These are phyloP conservation scores for Catagonus wagneri DNA, from an alignment of 2,113 vertebrate genomes.

Conservation along the genomic window DNA sequence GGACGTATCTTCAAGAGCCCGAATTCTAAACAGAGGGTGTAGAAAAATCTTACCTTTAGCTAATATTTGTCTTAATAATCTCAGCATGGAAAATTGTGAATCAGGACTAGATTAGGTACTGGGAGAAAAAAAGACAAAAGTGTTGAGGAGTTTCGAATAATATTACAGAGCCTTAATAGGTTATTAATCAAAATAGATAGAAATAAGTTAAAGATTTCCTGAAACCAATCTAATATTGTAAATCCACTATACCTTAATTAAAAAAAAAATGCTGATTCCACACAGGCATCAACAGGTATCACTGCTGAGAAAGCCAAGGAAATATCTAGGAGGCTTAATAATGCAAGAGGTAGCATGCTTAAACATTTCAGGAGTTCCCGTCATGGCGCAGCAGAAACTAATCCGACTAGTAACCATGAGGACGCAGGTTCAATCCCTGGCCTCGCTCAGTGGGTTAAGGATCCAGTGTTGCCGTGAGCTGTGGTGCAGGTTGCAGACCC, in stretches of 20 bases:
- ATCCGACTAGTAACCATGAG: too few relatives aligned
- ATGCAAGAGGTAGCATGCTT: fast-evolving
- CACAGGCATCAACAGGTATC: background rate
- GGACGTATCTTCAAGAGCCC: background rate
- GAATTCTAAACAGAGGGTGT: background rate
- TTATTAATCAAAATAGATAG: background rate
- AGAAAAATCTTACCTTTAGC: background rate
- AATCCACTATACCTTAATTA: background rate
- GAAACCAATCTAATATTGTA: background rate
- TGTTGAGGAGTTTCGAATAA: background rate
- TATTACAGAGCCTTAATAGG: background rate
- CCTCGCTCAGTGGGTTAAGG: too few relatives aligned
- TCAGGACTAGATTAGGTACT: background rate
- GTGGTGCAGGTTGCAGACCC: too few relatives aligned
- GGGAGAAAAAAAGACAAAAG: background rate
- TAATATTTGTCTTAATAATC: conserved; percentile 8
- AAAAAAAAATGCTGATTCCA: background rate
- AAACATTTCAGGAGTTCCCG: background rate
- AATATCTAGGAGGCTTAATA: background rate
- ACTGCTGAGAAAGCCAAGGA: background rate
- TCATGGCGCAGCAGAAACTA: too few relatives aligned
- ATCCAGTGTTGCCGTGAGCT: too few relatives aligned
- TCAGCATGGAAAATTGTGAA: background rate
- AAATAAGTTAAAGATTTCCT: background rate
- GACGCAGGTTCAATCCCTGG: too few relatives aligned